Percentiles rank a stretch among this genome's conserved stretches.
Evolutionary conservation across 2,113 vertebrate species (phyloP).

Genomic region (Sorex araneus): DNA sequence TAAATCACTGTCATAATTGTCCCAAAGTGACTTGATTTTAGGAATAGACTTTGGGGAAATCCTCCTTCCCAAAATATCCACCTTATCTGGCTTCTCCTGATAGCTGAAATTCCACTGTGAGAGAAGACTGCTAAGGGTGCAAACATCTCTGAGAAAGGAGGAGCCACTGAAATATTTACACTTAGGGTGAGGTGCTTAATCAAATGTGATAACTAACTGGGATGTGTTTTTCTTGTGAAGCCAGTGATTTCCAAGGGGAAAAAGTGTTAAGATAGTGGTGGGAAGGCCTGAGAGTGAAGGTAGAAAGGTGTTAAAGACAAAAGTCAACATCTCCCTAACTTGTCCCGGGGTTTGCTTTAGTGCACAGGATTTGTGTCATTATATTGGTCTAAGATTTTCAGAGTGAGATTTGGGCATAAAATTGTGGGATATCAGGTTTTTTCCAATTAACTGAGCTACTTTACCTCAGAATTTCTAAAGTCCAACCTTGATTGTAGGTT

Average conservation of each 20-base stretch:
- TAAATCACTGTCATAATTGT: constrained; percentile 79
- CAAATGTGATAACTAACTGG: constrained; percentile 80
- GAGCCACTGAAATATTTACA: constrained; percentile 78
- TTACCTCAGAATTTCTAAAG: constrained; percentile 2
- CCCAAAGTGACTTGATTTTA: constrained; percentile 68
- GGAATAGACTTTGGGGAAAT: constrained; percentile 77
- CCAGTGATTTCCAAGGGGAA: constrained; percentile 75
- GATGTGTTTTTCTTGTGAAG: constrained; percentile 82
- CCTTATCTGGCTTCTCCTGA: constrained; percentile 80
- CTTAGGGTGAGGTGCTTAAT: constrained; percentile 82
- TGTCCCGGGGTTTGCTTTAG: not conserved
- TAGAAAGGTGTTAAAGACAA: constrained; percentile 76
- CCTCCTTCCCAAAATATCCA: constrained; percentile 81
- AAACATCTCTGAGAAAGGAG: constrained; percentile 65
- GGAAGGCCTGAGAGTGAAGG: constrained; percentile 56
- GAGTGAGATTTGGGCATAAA: not conserved
- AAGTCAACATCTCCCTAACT: constrained; percentile 60
- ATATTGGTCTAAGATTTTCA: not conserved
- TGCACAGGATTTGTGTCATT: not conserved
- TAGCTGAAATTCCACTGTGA: constrained; percentile 78
- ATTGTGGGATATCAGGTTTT: not conserved
- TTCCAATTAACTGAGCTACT: not conserved
- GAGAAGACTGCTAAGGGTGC: constrained; percentile 44
- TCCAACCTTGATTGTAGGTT: not conserved
- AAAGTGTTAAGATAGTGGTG: constrained; percentile 78